phyloP scores from a whole-genome alignment of 1,140 invertebrate species.

The Polyergus mexicanus region DNA sequence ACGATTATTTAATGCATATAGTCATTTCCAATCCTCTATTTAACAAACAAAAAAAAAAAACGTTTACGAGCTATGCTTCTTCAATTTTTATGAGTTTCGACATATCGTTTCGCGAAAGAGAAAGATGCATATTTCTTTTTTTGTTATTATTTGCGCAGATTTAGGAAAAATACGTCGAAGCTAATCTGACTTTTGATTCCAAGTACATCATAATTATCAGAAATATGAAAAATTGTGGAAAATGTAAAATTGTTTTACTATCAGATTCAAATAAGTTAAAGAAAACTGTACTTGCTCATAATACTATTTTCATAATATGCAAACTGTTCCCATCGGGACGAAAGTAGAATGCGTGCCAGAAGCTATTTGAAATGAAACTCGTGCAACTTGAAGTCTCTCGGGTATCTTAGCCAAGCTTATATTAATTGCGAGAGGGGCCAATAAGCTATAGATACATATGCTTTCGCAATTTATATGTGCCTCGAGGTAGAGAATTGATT shows the following conservation, averaged over 20 bases:
- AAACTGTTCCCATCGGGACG: constrained; percentile 18
- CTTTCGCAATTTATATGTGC: constrained; percentile 32
- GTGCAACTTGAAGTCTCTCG: constrained; percentile 43
- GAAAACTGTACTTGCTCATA: not conserved
- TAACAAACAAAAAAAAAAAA: constrained; percentile 42
- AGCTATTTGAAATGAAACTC: constrained; percentile 61
- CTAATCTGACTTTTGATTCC: not conserved
- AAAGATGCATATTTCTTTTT: constrained; percentile 3
- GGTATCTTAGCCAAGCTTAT: constrained; percentile 35
- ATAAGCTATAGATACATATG: constrained; percentile 25
- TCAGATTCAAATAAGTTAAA: not conserved
- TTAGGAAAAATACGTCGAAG: constrained; percentile 9
- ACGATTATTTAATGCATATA: constrained; percentile 34
- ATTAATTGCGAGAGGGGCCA: constrained; percentile 46
- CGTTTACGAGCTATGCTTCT: not conserved
- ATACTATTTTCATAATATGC: constrained; percentile 26
- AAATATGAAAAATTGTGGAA: not conserved
- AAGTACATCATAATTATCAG: not conserved
- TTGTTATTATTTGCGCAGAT: constrained; percentile 14
- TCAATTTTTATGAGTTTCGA: constrained; percentile 6
- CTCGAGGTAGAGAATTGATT: constrained; percentile 16
- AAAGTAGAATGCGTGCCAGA: constrained; percentile 24
- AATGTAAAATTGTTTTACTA: not conserved
- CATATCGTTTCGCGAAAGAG: not conserved
- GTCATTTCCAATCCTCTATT: constrained; percentile 43